Conservation (phyloP, 2,113 vertebrate species). For the Xiphorhynchus elegans region DNA sequence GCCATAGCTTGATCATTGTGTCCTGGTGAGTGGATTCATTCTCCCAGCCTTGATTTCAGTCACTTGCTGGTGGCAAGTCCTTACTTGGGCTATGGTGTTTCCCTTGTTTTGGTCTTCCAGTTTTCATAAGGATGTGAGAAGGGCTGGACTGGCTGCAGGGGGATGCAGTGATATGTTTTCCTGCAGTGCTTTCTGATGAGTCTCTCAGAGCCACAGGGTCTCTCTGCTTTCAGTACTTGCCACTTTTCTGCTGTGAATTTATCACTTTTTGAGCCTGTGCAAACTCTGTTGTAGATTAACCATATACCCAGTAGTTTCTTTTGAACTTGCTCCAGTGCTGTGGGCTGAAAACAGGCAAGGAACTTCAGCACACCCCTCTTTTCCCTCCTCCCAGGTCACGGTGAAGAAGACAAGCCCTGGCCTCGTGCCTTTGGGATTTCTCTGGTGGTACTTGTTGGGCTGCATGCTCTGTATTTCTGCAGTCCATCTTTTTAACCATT, state of each 20-base stretch:
- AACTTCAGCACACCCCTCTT: not conserved
- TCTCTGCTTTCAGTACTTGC: not conserved
- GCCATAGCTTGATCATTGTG: not conserved
- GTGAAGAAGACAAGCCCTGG: not conserved
- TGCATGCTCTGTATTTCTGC: not conserved
- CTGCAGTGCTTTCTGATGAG: not conserved
- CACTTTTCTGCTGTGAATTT: not conserved
- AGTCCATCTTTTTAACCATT: not conserved
- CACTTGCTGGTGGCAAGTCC: not conserved
- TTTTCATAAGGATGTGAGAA: not conserved
- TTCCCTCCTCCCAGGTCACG: fast-evolving
- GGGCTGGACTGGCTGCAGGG: not conserved
- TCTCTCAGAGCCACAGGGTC: not conserved
- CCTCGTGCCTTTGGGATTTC: fast-evolving
- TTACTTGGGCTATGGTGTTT: not conserved
- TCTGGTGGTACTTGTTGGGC: fast-evolving
- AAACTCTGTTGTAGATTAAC: not conserved
- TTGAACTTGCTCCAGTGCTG: not conserved
- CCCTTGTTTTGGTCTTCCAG: not conserved
- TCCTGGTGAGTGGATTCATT: not conserved
- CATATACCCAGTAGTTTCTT: not conserved
- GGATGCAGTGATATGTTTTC: not conserved
- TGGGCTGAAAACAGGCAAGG: not conserved
- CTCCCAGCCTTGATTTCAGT: not conserved
- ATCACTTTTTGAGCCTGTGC: not conserved